Percentiles rank a stretch among this genome's conserved stretches.
Evolutionary conservation across 2,797 vertebrate genomes (phyloP).

Genomic region (Squalus acanthias): DNA sequence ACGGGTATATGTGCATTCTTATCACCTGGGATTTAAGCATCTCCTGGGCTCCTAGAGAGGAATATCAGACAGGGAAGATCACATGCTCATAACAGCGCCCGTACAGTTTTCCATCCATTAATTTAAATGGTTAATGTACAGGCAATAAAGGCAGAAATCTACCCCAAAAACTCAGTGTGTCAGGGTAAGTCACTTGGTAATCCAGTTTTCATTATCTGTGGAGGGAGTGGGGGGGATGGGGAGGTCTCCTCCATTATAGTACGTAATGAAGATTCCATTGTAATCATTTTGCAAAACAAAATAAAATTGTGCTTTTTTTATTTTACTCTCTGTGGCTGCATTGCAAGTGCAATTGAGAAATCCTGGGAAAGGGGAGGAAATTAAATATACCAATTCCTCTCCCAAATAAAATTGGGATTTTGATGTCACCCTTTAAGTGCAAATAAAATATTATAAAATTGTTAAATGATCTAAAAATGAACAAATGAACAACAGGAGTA

Average conservation of each 20-base stretch:
- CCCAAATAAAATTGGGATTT: background rate
- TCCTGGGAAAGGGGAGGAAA: background rate
- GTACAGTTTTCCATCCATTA: background rate
- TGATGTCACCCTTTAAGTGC: background rate
- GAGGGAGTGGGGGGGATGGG: background rate
- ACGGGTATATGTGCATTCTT: background rate
- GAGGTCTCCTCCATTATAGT: background rate
- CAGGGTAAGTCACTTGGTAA: background rate
- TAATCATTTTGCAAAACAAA: background rate
- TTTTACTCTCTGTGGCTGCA: background rate
- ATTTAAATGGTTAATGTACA: background rate
- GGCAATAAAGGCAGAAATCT: background rate
- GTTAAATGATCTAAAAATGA: background rate
- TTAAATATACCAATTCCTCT: background rate
- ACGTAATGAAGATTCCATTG: background rate
- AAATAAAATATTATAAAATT: background rate
- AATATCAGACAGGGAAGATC: background rate
- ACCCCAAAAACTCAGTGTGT: background rate
- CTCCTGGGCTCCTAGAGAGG: too few species aligned
- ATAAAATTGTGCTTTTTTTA: background rate
- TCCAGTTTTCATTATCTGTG: background rate
- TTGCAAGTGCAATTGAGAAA: background rate
- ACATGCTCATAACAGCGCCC: background rate
- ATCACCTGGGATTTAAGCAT: background rate
- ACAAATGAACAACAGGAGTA: background rate